Evolutionary conservation across 92 coral and sea anemone genomes (phyloP), one percentile per base, ranked within the genome.

Genomic region (Epizoanthus stellaris): DNA sequence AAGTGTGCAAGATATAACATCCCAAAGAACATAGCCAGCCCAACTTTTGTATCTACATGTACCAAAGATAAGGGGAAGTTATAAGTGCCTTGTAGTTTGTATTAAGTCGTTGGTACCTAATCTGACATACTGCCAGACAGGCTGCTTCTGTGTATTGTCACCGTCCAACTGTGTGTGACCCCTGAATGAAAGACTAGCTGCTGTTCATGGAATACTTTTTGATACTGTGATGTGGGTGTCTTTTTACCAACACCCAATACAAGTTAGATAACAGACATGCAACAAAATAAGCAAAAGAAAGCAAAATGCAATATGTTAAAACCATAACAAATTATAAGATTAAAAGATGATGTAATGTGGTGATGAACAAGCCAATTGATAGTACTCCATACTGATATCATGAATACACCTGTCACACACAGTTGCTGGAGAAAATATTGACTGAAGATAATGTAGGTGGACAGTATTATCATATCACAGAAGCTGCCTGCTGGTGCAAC

Each of bases 121-220:
- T 47, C 9, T 2, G 14, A 49, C 14, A 49, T 13, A 49, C 14
- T 8, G 12, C 56, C 23, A 52, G 23, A 8, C 34, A 21, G 34
- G 69, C 66, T 25, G 38, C 45, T 56, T 58, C 52, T 42, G 54
- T 19, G 19, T 5, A 0, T 5, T 20, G 42, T 42, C 39, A 40
- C 61, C 39, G 72, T 79, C 58, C 83, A 63, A 79, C 83, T 79
- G 83, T 79, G 83, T 79, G 83, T 79, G 83, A 79, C 58, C 62
- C 59, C 39, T n/a, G 63, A 53, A 71, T 58, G 60, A 52, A 42
- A 16, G 60, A 40, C 39, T 16, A 40, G 43, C 0, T 17, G 21
- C 12, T 54, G 19, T 69, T 60, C 69, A 62, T 6, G 47, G 34
- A 40, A 13, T 11, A 42, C 43, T 38, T 57, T 52, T 59, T 6